A percentile compares a stretch with the other conserved stretches of the same genome.
Evolutionary conservation across 2,113 vertebrate genomes (phyloP).

Genomic region (Pandion haliaetus): DNA sequence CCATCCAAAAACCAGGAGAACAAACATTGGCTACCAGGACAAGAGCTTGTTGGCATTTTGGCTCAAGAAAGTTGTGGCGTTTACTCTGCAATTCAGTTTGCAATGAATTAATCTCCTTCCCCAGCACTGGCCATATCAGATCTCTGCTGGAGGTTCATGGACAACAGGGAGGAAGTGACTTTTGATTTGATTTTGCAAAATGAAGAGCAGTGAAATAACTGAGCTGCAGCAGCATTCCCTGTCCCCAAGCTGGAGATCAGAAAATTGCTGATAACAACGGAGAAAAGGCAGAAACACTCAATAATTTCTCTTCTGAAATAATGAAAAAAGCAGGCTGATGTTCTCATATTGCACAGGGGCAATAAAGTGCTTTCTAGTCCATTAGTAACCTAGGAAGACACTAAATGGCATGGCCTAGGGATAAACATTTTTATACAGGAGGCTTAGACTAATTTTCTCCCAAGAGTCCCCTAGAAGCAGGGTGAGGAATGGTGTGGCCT

Average conservation of each 20-base stretch:
- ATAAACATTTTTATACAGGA: neutral
- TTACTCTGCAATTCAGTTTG: neutral
- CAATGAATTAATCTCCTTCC: neutral
- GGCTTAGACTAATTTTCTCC: neutral
- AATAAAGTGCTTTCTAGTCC: slow-evolving; percentile 13
- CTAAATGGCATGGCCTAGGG: slow-evolving; percentile 15
- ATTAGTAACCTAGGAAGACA: slow-evolving; percentile 34
- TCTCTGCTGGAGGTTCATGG: neutral
- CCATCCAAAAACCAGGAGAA: neutral
- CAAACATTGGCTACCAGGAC: neutral
- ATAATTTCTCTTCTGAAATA: neutral
- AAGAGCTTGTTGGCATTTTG: neutral
- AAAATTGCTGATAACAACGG: neutral
- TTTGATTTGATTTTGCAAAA: neutral
- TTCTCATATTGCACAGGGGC: neutral
- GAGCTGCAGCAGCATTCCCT: neutral
- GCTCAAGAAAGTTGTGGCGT: neutral
- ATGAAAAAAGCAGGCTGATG: neutral
- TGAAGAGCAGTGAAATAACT: neutral
- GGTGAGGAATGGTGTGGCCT: neutral
- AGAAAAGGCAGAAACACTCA: neutral
- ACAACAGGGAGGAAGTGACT: fast-evolving
- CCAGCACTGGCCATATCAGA: neutral
- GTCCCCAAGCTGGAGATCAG: neutral
- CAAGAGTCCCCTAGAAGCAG: neutral